phyloP scores from a whole-genome alignment of 2,113 vertebrate genomes.

The Eupsittula cactorum region DNA sequence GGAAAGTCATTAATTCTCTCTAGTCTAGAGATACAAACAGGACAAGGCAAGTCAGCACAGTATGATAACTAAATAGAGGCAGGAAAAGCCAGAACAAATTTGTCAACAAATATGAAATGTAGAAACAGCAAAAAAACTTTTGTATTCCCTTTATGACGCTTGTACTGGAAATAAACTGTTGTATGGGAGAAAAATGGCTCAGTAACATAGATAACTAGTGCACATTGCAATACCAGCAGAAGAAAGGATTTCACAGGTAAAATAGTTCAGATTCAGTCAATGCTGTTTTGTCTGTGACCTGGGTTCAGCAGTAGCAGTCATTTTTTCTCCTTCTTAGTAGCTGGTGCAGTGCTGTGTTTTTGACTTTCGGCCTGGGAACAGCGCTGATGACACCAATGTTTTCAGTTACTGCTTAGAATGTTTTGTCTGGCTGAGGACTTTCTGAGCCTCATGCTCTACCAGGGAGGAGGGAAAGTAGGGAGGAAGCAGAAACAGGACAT shows the following conservation, averaged over 20 bases:
- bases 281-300: not conserved
- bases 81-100: not conserved
- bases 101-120: rapidly evolving
- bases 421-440: no score
- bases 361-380: no score
- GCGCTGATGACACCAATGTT: no score
- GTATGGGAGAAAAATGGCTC: not conserved
- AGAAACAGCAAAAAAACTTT: not conserved
- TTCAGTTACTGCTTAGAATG: no score
- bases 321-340: no score
- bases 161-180: not conserved
- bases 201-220: not conserved
- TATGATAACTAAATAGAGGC: not conserved
- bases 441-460: no score
- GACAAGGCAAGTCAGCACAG: not conserved
- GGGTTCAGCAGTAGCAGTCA: no score
- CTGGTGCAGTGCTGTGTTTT: no score
- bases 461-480: no score
- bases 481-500: no score
- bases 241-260: not conserved
- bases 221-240: not conserved
- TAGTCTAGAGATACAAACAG: not conserved
- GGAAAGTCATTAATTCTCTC: not conserved
- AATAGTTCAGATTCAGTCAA: not conserved
- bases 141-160: rapidly evolving